phyloP scores from a whole-genome alignment of 2,113 vertebrate species.

The Cochlearius cochlearius region DNA sequence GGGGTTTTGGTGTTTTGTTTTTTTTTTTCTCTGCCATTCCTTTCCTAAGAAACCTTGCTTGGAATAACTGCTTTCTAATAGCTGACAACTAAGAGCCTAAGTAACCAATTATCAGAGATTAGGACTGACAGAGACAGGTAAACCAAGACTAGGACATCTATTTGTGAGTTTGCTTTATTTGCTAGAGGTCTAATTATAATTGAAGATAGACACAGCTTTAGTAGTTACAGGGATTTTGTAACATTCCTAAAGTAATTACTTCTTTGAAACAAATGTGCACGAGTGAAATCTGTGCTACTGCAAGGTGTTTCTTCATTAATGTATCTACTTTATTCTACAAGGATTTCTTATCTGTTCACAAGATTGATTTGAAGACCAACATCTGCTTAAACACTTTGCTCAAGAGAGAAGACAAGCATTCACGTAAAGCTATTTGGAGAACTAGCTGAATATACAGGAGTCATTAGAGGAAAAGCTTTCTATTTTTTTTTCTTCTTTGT shows the following conservation, averaged over 20 bases:
- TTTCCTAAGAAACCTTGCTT: neutral
- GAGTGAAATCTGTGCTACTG: neutral
- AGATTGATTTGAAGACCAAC: constrained; percentile 13
- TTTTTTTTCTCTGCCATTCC: neutral
- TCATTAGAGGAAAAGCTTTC: neutral
- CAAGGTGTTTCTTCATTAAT: constrained; percentile 29
- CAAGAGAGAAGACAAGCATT: neutral
- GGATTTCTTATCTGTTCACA: neutral
- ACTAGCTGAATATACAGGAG: neutral
- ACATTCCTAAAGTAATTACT: constrained; percentile 41
- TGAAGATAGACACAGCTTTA: neutral
- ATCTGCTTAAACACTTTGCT: neutral
- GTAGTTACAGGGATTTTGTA: neutral
- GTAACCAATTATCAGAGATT: neutral
- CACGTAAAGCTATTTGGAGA: neutral
- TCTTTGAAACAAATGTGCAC: neutral
- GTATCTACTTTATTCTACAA: neutral
- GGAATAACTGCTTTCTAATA: constrained; percentile 1
- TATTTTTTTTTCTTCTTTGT: neutral
- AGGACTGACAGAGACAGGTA: neutral
- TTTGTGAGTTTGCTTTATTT: constrained; percentile 11
- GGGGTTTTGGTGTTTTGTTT: no score
- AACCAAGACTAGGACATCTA: neutral
- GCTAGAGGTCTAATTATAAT: constrained; percentile 7
- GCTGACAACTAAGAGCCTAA: neutral